These are phyloP conservation scores for Thereva unica DNA, from an alignment of 2,888 invertebrate species.

Conservation along the genomic window DNA sequence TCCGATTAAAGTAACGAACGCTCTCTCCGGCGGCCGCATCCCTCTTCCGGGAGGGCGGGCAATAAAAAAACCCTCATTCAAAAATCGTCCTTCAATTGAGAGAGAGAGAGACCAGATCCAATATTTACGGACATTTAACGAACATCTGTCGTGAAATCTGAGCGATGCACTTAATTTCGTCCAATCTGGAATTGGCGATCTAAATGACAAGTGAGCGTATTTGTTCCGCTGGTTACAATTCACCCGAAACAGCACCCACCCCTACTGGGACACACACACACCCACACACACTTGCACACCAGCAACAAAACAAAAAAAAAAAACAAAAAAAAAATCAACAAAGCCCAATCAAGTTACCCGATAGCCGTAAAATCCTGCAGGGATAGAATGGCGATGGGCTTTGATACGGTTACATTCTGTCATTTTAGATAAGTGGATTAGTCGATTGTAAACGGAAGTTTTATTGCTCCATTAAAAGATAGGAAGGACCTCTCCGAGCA, in stretches of 20 bases:
- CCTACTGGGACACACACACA: not conserved
- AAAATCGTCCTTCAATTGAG: not conserved
- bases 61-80: not conserved
- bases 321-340: conserved; percentile 2
- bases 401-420: conserved; percentile 38
- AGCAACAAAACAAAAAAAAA: conserved; percentile 5
- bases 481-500: not conserved
- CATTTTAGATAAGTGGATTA: conserved; percentile 41
- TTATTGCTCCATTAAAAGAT: conserved; percentile 40
- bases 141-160: conserved; percentile 33
- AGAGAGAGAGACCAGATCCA: not conserved
- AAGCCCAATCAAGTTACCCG: conserved; percentile 15
- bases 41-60: too few relatives aligned
- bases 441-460: conserved; percentile 41
- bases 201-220: conserved; percentile 16
- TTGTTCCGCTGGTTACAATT: conserved; percentile 23
- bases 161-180: conserved; percentile 30
- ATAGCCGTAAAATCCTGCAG: conserved; percentile 28
- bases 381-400: conserved; percentile 25
- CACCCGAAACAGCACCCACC: not conserved
- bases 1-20: too few relatives aligned
- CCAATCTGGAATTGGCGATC: conserved; percentile 31
- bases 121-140: conserved; percentile 23
- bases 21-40: too few relatives aligned
- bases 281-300: not conserved